Evolutionary conservation across 2,888 invertebrate genomes (phyloP), one percentile per base, ranked within the genome.

Genomic region (Cryptophagus acutangulus): DNA sequence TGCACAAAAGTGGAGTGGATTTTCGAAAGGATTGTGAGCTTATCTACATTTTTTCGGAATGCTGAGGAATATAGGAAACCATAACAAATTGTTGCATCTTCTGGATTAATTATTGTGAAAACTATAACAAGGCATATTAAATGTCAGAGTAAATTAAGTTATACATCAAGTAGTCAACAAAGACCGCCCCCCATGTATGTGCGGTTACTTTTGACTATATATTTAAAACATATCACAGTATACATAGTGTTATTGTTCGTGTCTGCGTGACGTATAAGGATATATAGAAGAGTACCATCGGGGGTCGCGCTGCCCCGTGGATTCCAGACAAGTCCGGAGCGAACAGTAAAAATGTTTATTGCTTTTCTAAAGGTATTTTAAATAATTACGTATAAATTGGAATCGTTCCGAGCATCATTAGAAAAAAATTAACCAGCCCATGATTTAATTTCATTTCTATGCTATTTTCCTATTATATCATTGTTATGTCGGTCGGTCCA

Each of bases 101-200:
- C n/a, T n/a, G n/a, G n/a, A n/a, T n/a, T n/a, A n/a, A n/a, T n/a
- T n/a, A 20, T 8, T 20, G n/a, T 20, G 24, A 20, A 20, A 20
- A 20, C n/a, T 20, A 20, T n/a, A 20, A n/a, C 24, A 40, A 29
- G 34, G 29, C 34, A 3, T 15, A 18, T 17, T 40, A 41, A 35
- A 37, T 41, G 46, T 54, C 53, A 49, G 46, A 48, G 34, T 45
- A 49, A 51, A 55, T 54, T 54, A 55, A 55, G 53, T 51, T 51
- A 46, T 55, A 51, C 46, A 52, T 55, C 52, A 48, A 51, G 50
- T 51, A 55, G 55, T 52, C 50, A 40, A 45, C 46, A 55, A 47
- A 35, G 36, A 38, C 28, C 18, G 42, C 53, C 52, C 48, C 52
- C 49, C n/a, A n/a, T 30, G 37, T 31, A 17, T 41, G 25, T 38